A percentile compares a stretch with the other conserved stretches of the same genome.
These are phyloP conservation scores for Zapus hudsonius DNA, from an alignment of 2,113 vertebrate genomes.

Conservation along the genomic window DNA sequence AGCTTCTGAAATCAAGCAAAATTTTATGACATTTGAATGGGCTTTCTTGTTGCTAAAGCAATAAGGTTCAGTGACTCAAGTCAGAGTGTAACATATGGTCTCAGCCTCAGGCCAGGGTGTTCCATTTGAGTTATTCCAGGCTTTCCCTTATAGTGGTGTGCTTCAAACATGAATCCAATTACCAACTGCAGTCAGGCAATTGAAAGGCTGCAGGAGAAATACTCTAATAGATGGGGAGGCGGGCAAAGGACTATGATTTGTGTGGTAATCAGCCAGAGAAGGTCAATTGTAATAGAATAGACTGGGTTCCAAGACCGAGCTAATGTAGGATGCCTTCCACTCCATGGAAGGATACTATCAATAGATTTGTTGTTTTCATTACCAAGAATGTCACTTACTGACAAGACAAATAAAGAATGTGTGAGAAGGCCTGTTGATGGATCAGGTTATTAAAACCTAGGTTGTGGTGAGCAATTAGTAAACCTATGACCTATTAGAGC, in stretches of 20 bases:
- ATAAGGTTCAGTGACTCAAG: conserved; percentile 80
- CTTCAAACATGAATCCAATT: conserved; percentile 88
- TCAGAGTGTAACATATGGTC: conserved; percentile 85
- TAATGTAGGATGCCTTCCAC: conserved; percentile 81
- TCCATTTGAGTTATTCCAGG: conserved; percentile 84
- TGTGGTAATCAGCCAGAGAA: conserved; percentile 87
- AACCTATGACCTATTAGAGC: conserved; percentile 70
- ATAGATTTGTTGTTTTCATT: conserved; percentile 85
- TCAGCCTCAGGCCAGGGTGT: conserved; percentile 83
- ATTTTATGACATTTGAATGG: conserved; percentile 76
- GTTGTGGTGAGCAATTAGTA: conserved; percentile 79
- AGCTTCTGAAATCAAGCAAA: conserved; percentile 68
- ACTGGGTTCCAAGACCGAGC: conserved; percentile 84
- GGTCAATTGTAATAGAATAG: conserved; percentile 87
- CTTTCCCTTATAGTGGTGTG: conserved; percentile 78
- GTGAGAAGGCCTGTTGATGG: conserved; percentile 78
- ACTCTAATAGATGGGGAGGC: conserved; percentile 77
- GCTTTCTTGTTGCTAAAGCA: conserved; percentile 74
- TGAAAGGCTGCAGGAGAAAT: conserved; percentile 83
- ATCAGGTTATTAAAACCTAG: conserved; percentile 84
- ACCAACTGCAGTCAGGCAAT: conserved; percentile 85
- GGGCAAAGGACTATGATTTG: conserved; percentile 84
- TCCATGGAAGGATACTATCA: conserved; percentile 82
- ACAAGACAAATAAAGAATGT: conserved; percentile 80
- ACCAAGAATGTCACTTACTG: conserved; percentile 82